Base-by-base conservation (phyloP, 2,888 invertebrate species). In the Hirtodrosophila confusa region DNA sequence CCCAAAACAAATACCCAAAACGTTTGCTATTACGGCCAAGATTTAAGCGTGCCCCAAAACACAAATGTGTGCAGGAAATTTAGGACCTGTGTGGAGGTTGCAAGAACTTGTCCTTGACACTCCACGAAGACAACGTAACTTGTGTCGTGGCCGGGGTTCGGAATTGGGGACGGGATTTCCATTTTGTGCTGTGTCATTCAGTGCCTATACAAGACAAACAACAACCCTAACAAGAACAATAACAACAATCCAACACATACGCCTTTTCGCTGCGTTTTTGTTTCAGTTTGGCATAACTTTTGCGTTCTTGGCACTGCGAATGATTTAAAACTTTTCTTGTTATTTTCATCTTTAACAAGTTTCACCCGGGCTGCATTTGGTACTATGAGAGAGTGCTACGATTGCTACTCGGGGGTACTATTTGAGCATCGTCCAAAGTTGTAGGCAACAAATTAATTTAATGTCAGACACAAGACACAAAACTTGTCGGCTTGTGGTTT, bases 381-480 rank as follows among this genome's bases (percentile, higher is more conserved):
- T 39, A 40, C 55, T 40, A 44, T 23, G 10, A 29, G 29, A 58
- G 10, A 29, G 35, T 51, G 12, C 53, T 43, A 37, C 65, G 60
- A 77, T 65, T 72, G 69, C 73, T 49, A 70, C 70, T 63, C 77
- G 43, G 24, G 66, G 65, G 58, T 67, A 72, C 83, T 75, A 86
- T 86, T 80, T 70, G 78, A 54, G 36, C 51, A 50, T 33, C 49
- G 50, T 55, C 75, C 68, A 82, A 78, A 84, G 75, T 82, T 86
- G 86, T 84, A 82, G 80, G 87, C 84, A 87, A 86, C 88, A 84
- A 84, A 84, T 84, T 84, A 84, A 84, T 84, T 84, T 84, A 87
- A 84, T 84, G 84, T 86, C 84, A 84, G 83, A 76, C 78, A 77
- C 77, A 70, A 74, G 73, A 73, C 68, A 69, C 79, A 84, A 77